Evolutionary conservation across 2,797 vertebrate species (phyloP).

Genomic region (Pseudocheirus occidentalis): DNA sequence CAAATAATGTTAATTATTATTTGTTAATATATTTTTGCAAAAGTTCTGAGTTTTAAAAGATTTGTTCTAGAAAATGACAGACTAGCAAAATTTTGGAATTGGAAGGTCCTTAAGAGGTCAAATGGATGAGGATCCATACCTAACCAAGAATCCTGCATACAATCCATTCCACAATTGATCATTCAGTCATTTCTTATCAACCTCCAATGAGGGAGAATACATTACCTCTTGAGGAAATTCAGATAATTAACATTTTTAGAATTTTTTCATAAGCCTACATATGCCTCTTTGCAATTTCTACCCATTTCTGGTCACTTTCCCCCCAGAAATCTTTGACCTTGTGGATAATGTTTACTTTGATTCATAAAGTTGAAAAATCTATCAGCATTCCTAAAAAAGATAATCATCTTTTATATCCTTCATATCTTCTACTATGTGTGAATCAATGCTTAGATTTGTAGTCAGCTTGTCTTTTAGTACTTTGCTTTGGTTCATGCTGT

Average conservation of each 20-base stretch:
- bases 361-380: not conserved
- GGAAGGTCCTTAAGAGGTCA: not conserved
- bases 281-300: not conserved
- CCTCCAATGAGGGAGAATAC: not conserved
- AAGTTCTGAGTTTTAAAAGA: not conserved
- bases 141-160: not conserved
- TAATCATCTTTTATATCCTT: not conserved
- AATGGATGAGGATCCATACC: not conserved
- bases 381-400: not conserved
- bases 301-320: not conserved
- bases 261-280: not conserved
- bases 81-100: not conserved
- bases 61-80: not conserved
- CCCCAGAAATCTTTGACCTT: not conserved
- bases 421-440: not conserved
- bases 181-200: not conserved
- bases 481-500: not conserved
- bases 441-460: not conserved
- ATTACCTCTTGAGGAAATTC: not conserved
- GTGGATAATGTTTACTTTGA: not conserved
- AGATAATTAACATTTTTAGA: not conserved
- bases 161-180: not conserved
- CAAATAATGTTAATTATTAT: not conserved
- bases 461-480: not conserved
- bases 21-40: not conserved